Conservation (phyloP, 2,113 vertebrate genomes). For the Carassius auratus region DNA sequence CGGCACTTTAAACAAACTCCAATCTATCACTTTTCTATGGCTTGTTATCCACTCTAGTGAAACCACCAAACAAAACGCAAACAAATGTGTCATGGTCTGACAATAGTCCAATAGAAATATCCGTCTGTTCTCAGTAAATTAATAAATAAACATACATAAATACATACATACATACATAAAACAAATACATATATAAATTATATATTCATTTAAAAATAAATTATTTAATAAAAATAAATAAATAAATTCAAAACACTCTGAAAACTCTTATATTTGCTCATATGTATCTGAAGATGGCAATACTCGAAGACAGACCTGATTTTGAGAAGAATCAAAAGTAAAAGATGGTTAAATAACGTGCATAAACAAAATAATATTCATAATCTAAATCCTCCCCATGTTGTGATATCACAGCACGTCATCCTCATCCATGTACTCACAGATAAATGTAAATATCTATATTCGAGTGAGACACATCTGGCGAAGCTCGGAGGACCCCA, state of each 20-base stretch:
- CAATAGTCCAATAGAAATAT: neutral
- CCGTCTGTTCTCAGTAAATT: neutral
- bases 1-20: neutral
- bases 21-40: neutral
- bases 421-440: slow-evolving; percentile 70
- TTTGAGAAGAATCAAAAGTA: neutral
- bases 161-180: too few species aligned
- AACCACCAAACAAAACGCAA: neutral
- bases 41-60: neutral
- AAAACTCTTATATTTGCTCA: neutral
- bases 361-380: neutral
- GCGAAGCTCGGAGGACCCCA: slow-evolving; percentile 98
- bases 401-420: neutral
- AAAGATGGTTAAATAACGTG: neutral
- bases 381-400: neutral
- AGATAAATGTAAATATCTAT: slow-evolving; percentile 95
- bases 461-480: slow-evolving; percentile 96
- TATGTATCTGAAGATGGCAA: neutral
- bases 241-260: neutral
- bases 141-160: too few species aligned
- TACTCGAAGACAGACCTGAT: neutral
- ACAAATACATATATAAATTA: too few species aligned
- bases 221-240: neutral
- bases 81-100: neutral
- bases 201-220: too few species aligned